Base-by-base conservation (phyloP, 2,797 vertebrate species). In the Chlorospingus flavigularis region DNA sequence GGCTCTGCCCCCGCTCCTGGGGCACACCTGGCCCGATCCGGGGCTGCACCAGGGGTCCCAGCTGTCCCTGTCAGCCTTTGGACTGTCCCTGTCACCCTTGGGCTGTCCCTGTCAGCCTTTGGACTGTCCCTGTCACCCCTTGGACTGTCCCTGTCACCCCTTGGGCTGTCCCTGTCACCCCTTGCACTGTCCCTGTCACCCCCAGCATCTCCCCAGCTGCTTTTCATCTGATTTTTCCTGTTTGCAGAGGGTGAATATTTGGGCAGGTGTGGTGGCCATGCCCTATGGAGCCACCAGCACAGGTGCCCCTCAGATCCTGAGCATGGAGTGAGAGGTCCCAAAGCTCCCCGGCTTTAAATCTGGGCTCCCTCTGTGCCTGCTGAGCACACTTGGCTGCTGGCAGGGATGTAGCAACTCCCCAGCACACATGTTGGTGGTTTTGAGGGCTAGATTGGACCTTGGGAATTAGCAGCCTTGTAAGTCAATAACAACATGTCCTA, bases 391-490 rank as follows among this genome's bases (percentile, higher is more conserved):
- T 12, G 76, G 76, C 90, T 57, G 90, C 17, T 60, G 2, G 28
- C 66, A 26, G 86, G 0, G 80, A 66, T 86, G 94, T 14, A 91
- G 91, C 94, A 92, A 57, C 84, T 87, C 77, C 86, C 86, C 88
- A 63, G 89, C 95, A 60, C 95, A 92, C 91, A 92, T 82, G 94
- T 65, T 63, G 57, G 89, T 94, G 94, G 95, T 92, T 96, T 94
- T 47, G 89, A 95, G 94, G 95, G 84, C 91, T 94, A 20, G 89
- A 67, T 92, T 77, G 96, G 96, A 87, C 94, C 88, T 85, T 91
- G 94, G 83, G 94, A 95, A 95, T 95, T 89, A 94, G 92, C 95
- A 94, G 94, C 91, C 91, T 85, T 67, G 87, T 66, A 87, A 95
- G 94, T 94, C 95, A 94, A 67, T 92, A 94, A 96, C 94, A 89